These are phyloP conservation scores for Chaenodraco wilsoni DNA, from an alignment of 2,797 vertebrate species.

Conservation along the genomic window DNA sequence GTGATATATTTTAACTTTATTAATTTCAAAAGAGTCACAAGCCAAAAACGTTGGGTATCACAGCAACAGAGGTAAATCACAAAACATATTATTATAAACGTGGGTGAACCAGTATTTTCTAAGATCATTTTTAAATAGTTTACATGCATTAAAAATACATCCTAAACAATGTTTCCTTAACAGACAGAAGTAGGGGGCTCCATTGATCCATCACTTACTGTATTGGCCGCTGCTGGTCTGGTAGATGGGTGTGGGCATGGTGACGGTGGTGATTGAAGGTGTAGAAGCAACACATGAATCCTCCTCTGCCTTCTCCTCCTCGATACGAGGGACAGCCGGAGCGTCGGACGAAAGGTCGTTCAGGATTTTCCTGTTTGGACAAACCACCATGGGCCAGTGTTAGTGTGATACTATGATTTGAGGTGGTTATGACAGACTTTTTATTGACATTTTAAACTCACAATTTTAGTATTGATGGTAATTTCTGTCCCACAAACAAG, in stretches of 20 bases:
- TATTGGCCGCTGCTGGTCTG: conserved; percentile 99
- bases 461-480: not conserved
- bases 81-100: too few relatives aligned
- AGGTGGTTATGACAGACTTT: not conserved
- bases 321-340: conserved; percentile 94
- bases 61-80: too few relatives aligned
- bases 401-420: not conserved
- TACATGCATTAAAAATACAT: too few relatives aligned
- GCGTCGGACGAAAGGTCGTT: conserved; percentile 98
- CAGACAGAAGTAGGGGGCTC: too few relatives aligned
- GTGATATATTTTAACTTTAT: not conserved
- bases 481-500: not conserved
- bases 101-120: too few relatives aligned
- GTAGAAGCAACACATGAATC: conserved; percentile 77
- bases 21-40: too few relatives aligned
- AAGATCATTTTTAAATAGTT: too few relatives aligned
- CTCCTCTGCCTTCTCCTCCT: conserved; percentile 97
- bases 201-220: conserved; percentile 85
- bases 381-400: not conserved
- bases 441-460: not conserved
- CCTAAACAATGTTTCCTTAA: too few relatives aligned
- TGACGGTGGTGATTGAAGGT: conserved; percentile 94
- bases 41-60: too few relatives aligned
- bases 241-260: conserved; percentile 98
- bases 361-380: conserved; percentile 91